Evolutionary conservation across 2,797 vertebrate genomes (phyloP).

Genomic region (Enteromius argenteus): DNA sequence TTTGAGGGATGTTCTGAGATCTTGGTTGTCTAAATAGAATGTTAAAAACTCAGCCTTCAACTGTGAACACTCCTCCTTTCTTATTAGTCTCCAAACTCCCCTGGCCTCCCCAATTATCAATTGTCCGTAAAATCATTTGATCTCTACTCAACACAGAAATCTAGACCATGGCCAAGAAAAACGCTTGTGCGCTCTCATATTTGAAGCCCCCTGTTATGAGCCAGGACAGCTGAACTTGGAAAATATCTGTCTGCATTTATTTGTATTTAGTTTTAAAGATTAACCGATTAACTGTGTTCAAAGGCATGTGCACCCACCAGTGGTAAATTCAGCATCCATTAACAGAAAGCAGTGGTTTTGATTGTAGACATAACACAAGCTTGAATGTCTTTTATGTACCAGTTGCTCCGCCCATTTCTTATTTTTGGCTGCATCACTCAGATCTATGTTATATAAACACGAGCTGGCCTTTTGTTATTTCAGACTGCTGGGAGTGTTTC

Average conservation of each 20-base stretch:
- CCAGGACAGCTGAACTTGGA: neutral
- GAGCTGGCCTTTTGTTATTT: slow-evolving; percentile 7
- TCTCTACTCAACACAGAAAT: neutral
- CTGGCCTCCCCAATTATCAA: neutral
- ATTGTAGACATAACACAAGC: slow-evolving; percentile 48
- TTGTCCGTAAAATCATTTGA: neutral
- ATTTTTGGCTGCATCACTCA: slow-evolving; percentile 11
- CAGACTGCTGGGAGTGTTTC: slow-evolving; percentile 17
- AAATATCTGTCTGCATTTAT: slow-evolving; percentile 17
- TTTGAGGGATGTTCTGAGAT: neutral
- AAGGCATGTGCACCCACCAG: neutral
- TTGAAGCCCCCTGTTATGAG: neutral
- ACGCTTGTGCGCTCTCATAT: neutral
- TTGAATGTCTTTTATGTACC: slow-evolving; percentile 39
- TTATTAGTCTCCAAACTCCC: neutral
- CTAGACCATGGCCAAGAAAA: slow-evolving; percentile 3
- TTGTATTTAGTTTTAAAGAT: neutral
- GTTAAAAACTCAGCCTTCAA: neutral
- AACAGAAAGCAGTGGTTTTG: slow-evolving; percentile 22
- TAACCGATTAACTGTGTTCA: neutral
- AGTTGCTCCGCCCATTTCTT: slow-evolving; percentile 27
- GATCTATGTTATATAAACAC: slow-evolving; percentile 13
- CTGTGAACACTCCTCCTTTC: neutral
- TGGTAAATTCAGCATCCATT: neutral
- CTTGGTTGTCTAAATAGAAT: neutral